Evolutionary conservation across 2,113 vertebrate genomes (phyloP).

Genomic region (Hiodon alosoides): DNA sequence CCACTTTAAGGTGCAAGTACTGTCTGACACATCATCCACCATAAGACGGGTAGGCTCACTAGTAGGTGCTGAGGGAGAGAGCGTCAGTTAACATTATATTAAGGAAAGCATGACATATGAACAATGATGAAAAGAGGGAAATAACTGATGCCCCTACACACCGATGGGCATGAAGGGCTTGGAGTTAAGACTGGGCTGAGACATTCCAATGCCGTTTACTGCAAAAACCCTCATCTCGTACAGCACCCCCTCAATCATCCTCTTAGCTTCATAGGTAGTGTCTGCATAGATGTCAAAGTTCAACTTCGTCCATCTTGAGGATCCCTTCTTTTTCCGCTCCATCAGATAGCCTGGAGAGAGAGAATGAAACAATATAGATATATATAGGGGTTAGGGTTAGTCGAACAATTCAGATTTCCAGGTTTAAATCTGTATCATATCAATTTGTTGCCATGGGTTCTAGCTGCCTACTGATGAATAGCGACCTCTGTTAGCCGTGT

Average conservation of each 20-base stretch:
- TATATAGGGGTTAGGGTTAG: not conserved
- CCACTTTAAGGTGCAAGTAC: constrained; percentile 80
- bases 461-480: too few relatives aligned
- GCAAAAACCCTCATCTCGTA: constrained; percentile 88
- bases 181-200: constrained; percentile 69
- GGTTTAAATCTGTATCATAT: too few relatives aligned
- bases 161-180: constrained; percentile 73
- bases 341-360: constrained; percentile 73
- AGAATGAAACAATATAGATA: not conserved
- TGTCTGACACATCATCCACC: constrained; percentile 77
- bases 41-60: constrained; percentile 72
- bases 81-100: not conserved
- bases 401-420: too few relatives aligned
- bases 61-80: constrained; percentile 65
- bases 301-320: constrained; percentile 82
- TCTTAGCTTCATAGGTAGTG: constrained; percentile 72
- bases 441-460: too few relatives aligned
- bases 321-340: constrained; percentile 89
- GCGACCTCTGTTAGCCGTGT: too few relatives aligned
- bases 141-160: constrained; percentile 26
- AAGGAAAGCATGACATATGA: constrained; percentile 2
- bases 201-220: constrained; percentile 77
- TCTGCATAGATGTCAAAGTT: constrained; percentile 77
- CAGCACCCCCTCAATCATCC: constrained; percentile 84
- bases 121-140: not conserved